Conservation (phyloP, 2,888 invertebrate species). For the Drosophila mettleri region DNA sequence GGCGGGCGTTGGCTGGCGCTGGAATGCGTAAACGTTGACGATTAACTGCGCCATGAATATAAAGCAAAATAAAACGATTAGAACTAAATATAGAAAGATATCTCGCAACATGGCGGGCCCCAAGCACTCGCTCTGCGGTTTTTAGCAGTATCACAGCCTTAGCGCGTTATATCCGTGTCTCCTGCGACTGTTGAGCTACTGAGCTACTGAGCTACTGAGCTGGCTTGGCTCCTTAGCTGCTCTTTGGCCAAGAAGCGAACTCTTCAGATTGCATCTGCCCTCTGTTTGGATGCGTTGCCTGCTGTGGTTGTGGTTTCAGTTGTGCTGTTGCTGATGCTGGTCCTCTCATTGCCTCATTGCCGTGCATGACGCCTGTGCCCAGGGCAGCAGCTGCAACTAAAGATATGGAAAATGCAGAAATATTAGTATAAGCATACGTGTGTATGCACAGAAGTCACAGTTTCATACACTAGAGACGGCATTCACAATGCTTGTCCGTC, state of each 20-base stretch:
- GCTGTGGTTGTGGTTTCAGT: constrained; percentile 13
- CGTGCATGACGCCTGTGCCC: constrained; percentile 37
- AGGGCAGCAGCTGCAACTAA: constrained; percentile 48
- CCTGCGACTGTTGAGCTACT: background rate
- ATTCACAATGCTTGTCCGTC: constrained; percentile 30
- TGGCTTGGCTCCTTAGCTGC: constrained; percentile 13
- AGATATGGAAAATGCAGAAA: constrained; percentile 23
- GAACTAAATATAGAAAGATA: constrained; percentile 83
- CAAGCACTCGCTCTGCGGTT: constrained; percentile 28
- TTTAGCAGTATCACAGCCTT: background rate
- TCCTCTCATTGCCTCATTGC: constrained; percentile 64
- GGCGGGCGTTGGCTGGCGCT: constrained; percentile 81
- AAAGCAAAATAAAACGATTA: constrained; percentile 84
- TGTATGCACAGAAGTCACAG: constrained; percentile 10
- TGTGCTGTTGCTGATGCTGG: background rate
- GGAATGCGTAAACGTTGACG: constrained; percentile 84
- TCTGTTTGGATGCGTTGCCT: constrained; percentile 5
- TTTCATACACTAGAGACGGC: constrained; percentile 32
- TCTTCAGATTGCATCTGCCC: constrained; percentile 50
- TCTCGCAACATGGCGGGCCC: constrained; percentile 83
- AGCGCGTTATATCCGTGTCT: background rate
- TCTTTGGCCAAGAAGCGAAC: constrained; percentile 44
- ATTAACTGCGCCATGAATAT: constrained; percentile 84
- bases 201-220: constrained; percentile 14
- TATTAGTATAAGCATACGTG: constrained; percentile 49